Evolutionary conservation across 2,113 vertebrate species (phyloP).

Genomic region (Aptenodytes patagonicus): DNA sequence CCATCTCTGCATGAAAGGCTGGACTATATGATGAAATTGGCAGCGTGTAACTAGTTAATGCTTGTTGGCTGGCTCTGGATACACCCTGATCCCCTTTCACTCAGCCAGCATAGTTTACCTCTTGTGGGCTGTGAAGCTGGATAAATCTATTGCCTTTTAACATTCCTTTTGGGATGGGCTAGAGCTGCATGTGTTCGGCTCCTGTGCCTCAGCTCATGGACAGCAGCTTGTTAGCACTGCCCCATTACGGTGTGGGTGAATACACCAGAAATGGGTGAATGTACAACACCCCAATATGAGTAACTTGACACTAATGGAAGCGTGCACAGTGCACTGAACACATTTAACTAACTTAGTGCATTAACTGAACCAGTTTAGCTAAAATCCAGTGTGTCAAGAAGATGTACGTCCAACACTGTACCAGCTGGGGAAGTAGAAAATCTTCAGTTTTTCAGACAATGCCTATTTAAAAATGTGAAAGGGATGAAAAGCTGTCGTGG

Average conservation of each 20-base stretch:
- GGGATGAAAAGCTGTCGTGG: not conserved
- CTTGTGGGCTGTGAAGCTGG: not conserved
- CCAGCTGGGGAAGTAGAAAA: not conserved
- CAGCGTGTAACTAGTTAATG: not conserved
- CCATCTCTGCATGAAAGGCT: not conserved
- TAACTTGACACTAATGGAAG: not conserved
- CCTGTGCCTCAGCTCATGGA: not conserved
- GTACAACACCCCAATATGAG: not conserved
- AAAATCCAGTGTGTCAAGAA: not conserved
- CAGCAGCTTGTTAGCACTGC: not conserved
- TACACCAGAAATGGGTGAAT: not conserved
- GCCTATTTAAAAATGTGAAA: not conserved
- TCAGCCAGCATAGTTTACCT: not conserved
- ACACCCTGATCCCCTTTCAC: not conserved
- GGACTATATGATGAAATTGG: not conserved
- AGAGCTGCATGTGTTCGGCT: not conserved
- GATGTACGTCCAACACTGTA: not conserved
- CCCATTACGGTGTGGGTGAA: not conserved
- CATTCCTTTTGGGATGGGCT: not conserved
- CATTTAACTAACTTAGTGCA: not conserved
- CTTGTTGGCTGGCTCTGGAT: not conserved
- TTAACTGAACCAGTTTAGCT: not conserved
- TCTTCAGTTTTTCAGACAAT: not conserved
- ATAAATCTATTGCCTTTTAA: not conserved
- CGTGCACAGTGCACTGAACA: not conserved